These are phyloP conservation scores for Chaenodraco wilsoni DNA, from an alignment of 2,797 vertebrate species.

Conservation along the genomic window DNA sequence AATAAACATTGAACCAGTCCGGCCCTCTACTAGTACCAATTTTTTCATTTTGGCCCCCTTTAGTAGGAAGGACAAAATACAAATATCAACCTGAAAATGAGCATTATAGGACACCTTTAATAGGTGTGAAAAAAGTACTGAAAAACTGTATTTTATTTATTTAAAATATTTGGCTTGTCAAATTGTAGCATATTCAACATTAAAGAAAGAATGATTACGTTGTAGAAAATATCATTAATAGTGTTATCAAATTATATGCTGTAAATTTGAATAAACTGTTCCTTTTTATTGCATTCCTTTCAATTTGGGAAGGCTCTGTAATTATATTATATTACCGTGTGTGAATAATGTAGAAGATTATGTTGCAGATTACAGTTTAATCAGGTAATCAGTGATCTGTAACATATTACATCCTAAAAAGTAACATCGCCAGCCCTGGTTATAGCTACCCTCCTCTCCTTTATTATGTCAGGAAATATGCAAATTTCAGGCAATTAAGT, in stretches of 20 bases:
- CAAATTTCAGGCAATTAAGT: slow-evolving; percentile 66
- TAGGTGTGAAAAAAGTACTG: too few relatives aligned
- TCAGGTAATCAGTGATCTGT: slow-evolving; percentile 77
- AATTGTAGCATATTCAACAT: not conserved
- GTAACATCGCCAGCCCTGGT: slow-evolving; percentile 47
- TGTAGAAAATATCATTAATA: slow-evolving; percentile 54
- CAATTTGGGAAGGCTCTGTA: slow-evolving; percentile 57
- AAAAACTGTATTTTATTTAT: not conserved
- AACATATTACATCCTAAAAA: slow-evolving; percentile 71
- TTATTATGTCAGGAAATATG: slow-evolving; percentile 62
- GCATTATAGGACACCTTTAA: too few relatives aligned
- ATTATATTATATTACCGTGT: slow-evolving; percentile 66
- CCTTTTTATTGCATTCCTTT: slow-evolving; percentile 60
- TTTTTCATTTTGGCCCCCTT: too few relatives aligned
- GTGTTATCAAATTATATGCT: slow-evolving; percentile 56
- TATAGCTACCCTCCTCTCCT: slow-evolving; percentile 42
- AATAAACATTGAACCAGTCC: too few relatives aligned
- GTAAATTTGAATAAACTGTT: slow-evolving; percentile 59
- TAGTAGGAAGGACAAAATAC: too few relatives aligned
- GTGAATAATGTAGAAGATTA: slow-evolving; percentile 74
- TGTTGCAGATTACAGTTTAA: slow-evolving; percentile 73
- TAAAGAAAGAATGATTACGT: slow-evolving; percentile 42
- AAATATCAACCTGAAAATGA: too few relatives aligned
- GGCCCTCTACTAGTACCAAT: too few relatives aligned
- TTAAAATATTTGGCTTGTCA: slow-evolving; percentile 2